Evolutionary conservation across 2,888 invertebrate genomes (phyloP).

Genomic region (Pseudoips prasinana): DNA sequence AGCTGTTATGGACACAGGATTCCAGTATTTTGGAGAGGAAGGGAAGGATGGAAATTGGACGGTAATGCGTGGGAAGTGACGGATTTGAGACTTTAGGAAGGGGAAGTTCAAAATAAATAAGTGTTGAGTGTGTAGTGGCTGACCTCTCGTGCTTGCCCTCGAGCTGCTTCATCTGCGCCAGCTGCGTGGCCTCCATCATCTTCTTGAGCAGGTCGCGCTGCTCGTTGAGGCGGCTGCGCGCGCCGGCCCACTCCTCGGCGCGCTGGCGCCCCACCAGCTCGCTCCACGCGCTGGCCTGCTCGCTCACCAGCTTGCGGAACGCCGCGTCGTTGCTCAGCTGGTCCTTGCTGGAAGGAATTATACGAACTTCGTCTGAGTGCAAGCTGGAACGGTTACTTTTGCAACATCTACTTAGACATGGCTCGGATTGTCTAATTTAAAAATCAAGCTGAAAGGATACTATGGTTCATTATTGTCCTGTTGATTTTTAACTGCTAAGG

Average conservation of each 20-base stretch:
- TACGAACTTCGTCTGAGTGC: too few species aligned
- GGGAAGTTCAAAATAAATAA: too few species aligned
- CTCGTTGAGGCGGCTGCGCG: conserved; percentile 92
- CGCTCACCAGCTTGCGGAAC: conserved; percentile 91
- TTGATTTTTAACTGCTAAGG: too few species aligned
- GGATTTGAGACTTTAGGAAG: too few species aligned
- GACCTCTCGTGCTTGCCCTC: conserved; percentile 93
- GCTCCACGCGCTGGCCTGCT: conserved; percentile 97
- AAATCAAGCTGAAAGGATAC: too few species aligned
- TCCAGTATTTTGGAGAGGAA: too few species aligned
- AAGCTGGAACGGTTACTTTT: conserved; percentile 1
- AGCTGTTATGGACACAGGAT: too few species aligned
- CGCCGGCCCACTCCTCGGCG: conserved; percentile 91
- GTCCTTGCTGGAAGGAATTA: conserved; percentile 83
- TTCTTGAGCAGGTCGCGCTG: conserved; percentile 87
- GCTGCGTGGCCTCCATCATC: conserved; percentile 92
- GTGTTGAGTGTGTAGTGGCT: neutral
- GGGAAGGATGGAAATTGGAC: too few species aligned
- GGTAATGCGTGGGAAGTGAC: too few species aligned
- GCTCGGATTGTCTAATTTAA: too few species aligned
- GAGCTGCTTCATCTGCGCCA: conserved; percentile 92
- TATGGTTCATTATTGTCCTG: too few species aligned
- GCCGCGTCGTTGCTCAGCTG: conserved; percentile 90
- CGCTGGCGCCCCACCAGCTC: conserved; percentile 93
- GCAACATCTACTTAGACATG: too few species aligned